Evolutionary conservation across 2,113 vertebrate species (phyloP), one percentile per base, ranked within the genome.

Genomic region (Salvelinus fontinalis): DNA sequence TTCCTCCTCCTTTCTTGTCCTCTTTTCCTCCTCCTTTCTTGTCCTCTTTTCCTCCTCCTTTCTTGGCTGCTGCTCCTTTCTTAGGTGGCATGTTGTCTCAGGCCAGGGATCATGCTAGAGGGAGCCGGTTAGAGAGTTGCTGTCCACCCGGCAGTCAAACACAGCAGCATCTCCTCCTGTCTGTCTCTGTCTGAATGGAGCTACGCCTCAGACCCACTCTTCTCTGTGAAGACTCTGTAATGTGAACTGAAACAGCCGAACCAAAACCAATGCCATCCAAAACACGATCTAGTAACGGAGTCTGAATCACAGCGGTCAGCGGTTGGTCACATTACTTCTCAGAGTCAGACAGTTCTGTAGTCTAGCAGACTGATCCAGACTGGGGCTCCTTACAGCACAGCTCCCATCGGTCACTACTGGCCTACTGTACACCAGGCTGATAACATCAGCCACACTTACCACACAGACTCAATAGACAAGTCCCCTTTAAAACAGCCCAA

Each of bases 31-130:
- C 86, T 51, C 80, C 91, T 75, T 90, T 90, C 62, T 75, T 79
- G 57, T 14, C 18, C 73, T 70, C 39, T 2, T 44, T 44, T 73
- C 86, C 84, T 34, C 89, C 91, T 60, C 89, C 91, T 75, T 93
- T 94, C 77, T 91, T 91, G 73, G 88, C 81, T 76, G 87, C 85
- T 34, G 90, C 91, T 64, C 89, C 91, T 75, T 93, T 97, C 89
- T 96, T 97, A 85, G 94, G 93, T 5, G 60, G 91, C 96, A 97
- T 97, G 75, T 85, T 62, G 77, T 84, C 3, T 18, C 76, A 4
- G 74, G 0, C 1, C 1, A 85, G 74, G 27, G 31, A 86, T 89
- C 92, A 94, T 95, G 75, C 84, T 88, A 88, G 76, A 79, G 57
- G 70, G 75, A 65, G 78, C 27, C 71, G n/a, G 65, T 69, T 26